Evolutionary conservation across 2,888 invertebrate species (phyloP), one percentile per base, ranked within the genome.

Genomic region (Caenorhabditis virilis): DNA sequence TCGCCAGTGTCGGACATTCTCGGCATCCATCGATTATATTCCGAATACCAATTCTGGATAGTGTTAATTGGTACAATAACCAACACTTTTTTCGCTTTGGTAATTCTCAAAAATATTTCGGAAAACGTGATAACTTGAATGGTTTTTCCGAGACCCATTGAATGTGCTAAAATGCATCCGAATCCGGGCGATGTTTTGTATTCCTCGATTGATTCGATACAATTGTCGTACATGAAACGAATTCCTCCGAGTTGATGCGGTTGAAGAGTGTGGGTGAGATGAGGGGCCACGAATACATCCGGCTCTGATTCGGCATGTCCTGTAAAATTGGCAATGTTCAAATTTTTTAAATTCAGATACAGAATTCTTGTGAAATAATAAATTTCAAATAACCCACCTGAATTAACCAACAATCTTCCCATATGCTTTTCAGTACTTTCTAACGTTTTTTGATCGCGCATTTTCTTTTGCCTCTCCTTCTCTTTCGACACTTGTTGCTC

Each of bases 121-220:
- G 91, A 91, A 86, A 98, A 97, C 71, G 93, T 91, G 55, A 95
- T 91, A 56, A 95, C 91, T 77, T 87, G 87, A 58, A 98, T 87
- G 0, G 97, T 98, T 86, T 98, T 98, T n/a, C 98, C 98, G 26
- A 98, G 88, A 1, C 98, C 98, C 98, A 98, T 98, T 42, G 94
- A 94, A 49, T 75, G 86, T 0, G 97, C 97, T 51, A 98, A 87
- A 78, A 98, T 95, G 84, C 97, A 98, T 15, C 98, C 98, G 84
- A 97, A 95, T 13, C 97, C 95, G 59, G 86, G 85, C 0, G 91
- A 91, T 16, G 89, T 90, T 54, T 91, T 90, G 84, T 90, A 97
- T 73, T 93, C 88, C 64, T 90, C 90, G 42, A 91, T 88, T 20
- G 93, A 94, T 85, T 97, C 97, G 74, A 98, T 91, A 23, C 97